Percentiles rank a stretch among this genome's conserved stretches.
Conservation (phyloP, 2,888 invertebrate species). For the Scotopteryx bipunctaria region DNA sequence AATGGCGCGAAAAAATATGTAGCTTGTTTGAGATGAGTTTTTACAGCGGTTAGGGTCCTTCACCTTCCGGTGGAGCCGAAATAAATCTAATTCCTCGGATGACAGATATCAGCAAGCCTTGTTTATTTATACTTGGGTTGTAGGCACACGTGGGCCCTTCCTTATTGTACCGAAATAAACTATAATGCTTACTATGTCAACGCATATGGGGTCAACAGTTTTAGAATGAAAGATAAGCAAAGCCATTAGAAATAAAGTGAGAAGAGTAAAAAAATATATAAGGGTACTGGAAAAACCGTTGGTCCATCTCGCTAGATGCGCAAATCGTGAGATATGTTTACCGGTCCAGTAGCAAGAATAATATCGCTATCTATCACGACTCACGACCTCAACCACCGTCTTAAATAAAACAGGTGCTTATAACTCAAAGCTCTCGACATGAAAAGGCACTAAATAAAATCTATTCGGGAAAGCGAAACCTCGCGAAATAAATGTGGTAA, state of each 20-base stretch:
- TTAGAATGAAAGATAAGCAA: conserved; percentile 34
- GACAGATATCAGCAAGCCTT: conserved; percentile 82
- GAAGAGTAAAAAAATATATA: no score
- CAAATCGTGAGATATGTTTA: not conserved
- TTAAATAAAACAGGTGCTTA: conserved; percentile 46
- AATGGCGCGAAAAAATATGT: conserved; percentile 40
- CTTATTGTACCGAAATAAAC: conserved; percentile 75
- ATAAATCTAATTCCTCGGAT: conserved; percentile 81
- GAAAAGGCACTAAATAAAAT: conserved; percentile 66
- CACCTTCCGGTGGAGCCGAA: conserved; percentile 76
- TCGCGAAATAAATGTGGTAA: conserved; percentile 69
- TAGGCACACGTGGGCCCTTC: conserved; percentile 64
- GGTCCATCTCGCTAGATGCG: not conserved
- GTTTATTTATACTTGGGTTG: conserved; percentile 82
- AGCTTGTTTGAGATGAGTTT: conserved; percentile 38
- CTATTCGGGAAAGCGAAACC: conserved; percentile 57
- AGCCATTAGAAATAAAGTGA: conserved; percentile 3
- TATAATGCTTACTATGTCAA: conserved; percentile 68
- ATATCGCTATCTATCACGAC: conserved; percentile 26
- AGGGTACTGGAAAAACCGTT: not conserved
- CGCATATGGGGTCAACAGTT: conserved; percentile 45
- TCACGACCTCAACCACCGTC: conserved; percentile 32
- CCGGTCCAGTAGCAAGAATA: conserved; percentile 14
- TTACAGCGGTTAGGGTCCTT: conserved; percentile 70
- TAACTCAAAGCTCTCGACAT: conserved; percentile 53